phyloP scores from a whole-genome alignment of 1,140 invertebrate genomes.

The Micrasema longulum region DNA sequence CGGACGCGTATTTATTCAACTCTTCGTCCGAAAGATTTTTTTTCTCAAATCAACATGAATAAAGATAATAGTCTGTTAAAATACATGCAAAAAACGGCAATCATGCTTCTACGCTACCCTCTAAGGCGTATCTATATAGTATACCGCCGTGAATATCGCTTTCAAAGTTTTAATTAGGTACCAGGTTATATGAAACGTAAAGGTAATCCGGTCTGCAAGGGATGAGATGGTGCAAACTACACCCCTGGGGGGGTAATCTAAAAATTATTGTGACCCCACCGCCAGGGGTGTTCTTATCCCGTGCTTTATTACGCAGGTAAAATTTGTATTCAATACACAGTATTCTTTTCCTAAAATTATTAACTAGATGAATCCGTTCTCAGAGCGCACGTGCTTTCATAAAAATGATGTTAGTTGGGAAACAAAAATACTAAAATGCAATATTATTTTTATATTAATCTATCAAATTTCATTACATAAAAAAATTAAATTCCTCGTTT shows the following conservation, averaged over 20 bases:
- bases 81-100: no score
- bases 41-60: background rate
- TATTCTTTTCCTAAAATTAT: slow-evolving; percentile 24
- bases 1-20: no score
- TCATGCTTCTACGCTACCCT: no score
- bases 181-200: slow-evolving; percentile 47
- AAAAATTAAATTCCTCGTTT: no score
- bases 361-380: slow-evolving; percentile 15
- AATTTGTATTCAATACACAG: slow-evolving; percentile 20
- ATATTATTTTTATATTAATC: no score
- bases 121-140: no score
- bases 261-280: slow-evolving; percentile 41
- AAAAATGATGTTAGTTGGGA: slow-evolving; percentile 6
- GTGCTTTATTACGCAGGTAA: slow-evolving; percentile 21
- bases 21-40: no score
- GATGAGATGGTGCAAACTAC: slow-evolving; percentile 31
- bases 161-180: slow-evolving; percentile 54
- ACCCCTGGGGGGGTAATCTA: slow-evolving; percentile 42
- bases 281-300: background rate
- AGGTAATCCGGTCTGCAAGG: slow-evolving; percentile 20
- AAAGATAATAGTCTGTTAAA: background rate
- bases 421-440: slow-evolving; percentile 14
- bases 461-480: no score
- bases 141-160: slow-evolving; percentile 36
- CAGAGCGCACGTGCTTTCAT: slow-evolving; percentile 16